A percentile compares a stretch with the other conserved stretches of the same genome.
These are phyloP conservation scores for Spisula solida DNA, from an alignment of 2,888 invertebrate species.

Conservation along the genomic window DNA sequence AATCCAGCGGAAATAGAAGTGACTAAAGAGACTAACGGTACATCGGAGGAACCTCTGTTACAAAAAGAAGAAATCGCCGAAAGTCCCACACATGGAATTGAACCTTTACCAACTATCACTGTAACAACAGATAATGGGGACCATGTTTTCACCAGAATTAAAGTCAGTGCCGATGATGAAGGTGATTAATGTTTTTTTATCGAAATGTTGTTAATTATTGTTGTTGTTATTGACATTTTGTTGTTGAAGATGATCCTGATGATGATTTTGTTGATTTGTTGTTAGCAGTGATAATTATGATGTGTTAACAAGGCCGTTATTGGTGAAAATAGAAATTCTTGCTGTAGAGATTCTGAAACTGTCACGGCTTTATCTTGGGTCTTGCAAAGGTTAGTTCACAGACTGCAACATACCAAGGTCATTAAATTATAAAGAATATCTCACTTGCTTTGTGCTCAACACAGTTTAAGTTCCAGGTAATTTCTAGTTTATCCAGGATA, in stretches of 20 bases:
- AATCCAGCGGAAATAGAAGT: background rate
- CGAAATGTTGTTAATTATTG: background rate
- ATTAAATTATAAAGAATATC: too few species aligned
- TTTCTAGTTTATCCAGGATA: too few species aligned
- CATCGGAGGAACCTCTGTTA: background rate
- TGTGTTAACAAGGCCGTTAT: background rate
- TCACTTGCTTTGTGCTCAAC: too few species aligned
- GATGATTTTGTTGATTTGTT: background rate
- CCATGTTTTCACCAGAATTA: conserved; percentile 38
- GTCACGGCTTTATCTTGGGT: too few species aligned
- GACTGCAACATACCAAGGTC: too few species aligned
- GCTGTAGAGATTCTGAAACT: too few species aligned
- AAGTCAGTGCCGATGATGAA: conserved; percentile 38
- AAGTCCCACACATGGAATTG: background rate
- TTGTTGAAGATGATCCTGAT: background rate
- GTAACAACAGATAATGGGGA: conserved; percentile 59
- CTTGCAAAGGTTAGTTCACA: too few species aligned
- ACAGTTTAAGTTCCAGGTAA: too few species aligned
- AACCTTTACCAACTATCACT: conserved; percentile 56
- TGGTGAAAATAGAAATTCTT: too few species aligned
- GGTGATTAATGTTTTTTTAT: conserved; percentile 34
- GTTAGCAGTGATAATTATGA: background rate
- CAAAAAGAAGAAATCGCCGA: background rate
- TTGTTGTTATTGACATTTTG: background rate
- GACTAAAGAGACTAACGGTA: background rate